Percentiles rank a stretch among this genome's conserved stretches.
phyloP scores from a whole-genome alignment of 2,113 vertebrate genomes.

The Mellivora capensis region DNA sequence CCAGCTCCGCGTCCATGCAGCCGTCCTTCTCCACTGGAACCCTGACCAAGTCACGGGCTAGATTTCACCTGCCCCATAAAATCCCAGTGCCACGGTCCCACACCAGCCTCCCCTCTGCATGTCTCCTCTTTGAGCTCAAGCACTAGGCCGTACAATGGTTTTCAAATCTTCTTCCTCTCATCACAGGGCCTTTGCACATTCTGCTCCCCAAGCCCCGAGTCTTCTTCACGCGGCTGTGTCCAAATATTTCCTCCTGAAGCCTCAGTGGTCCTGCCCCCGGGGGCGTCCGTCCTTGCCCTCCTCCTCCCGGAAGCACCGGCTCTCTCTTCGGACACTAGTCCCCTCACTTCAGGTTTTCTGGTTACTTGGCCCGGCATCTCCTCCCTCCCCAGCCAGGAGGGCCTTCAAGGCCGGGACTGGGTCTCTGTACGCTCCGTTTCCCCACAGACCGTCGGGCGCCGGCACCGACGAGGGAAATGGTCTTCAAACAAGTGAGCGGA shows the following conservation, averaged over 20 bases:
- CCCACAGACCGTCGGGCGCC: background rate
- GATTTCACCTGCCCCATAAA: background rate
- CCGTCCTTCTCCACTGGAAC: background rate
- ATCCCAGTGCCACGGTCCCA: background rate
- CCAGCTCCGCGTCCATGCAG: background rate
- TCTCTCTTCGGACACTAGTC: background rate
- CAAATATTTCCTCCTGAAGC: background rate
- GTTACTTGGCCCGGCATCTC: background rate
- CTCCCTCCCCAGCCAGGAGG: background rate
- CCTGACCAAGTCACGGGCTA: background rate
- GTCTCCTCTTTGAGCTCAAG: background rate
- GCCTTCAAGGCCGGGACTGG: background rate
- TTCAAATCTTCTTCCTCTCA: background rate
- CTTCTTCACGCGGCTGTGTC: background rate
- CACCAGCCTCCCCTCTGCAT: background rate
- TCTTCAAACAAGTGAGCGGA: constrained; percentile 45
- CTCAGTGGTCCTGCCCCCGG: background rate
- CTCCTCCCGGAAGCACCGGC: background rate
- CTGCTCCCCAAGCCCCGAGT: background rate
- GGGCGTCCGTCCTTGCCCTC: background rate
- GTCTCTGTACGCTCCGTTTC: background rate
- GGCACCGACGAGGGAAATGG: background rate
- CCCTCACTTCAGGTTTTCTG: background rate
- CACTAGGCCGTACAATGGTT: background rate
- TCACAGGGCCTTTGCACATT: background rate